A percentile compares a stretch with the other conserved stretches of the same genome.
These are phyloP conservation scores for Clepsis dumicolana DNA, from an alignment of 2,888 invertebrate species.

Conservation along the genomic window DNA sequence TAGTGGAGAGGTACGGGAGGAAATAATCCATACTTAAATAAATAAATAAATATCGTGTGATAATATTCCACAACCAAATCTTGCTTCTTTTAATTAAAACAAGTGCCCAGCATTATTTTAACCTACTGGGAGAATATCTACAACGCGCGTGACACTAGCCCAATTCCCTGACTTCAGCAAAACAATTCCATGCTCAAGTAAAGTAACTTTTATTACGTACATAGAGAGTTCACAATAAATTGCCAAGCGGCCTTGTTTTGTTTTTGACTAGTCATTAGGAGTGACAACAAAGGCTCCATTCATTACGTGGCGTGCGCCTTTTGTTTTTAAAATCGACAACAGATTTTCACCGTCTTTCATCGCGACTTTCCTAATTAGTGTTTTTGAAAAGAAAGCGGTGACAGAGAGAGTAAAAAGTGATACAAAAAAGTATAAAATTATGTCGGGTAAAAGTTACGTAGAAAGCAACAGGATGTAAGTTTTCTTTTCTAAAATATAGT, in stretches of 20 bases:
- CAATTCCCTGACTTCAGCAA: background rate
- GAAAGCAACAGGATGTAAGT: slow-evolving; percentile 1
- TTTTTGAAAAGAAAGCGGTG: slow-evolving; percentile 14
- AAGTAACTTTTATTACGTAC: slow-evolving; percentile 15
- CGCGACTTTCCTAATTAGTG: slow-evolving; percentile 33
- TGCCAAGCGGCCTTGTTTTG: slow-evolving; percentile 16
- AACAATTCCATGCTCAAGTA: background rate
- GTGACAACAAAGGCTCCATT: slow-evolving; percentile 27
- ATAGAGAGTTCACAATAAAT: slow-evolving; percentile 8
- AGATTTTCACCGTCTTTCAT: slow-evolving; percentile 37
- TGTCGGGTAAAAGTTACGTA: slow-evolving; percentile 21
- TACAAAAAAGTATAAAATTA: slow-evolving; percentile 20
- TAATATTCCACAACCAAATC: background rate
- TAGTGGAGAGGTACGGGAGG: too few species aligned
- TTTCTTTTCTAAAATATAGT: background rate
- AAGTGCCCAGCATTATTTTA: background rate
- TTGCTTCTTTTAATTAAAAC: background rate
- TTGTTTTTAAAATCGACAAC: slow-evolving; percentile 23
- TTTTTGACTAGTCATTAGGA: slow-evolving; percentile 37
- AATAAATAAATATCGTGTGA: too few species aligned
- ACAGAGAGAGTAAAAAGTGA: slow-evolving; percentile 20
- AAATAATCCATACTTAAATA: too few species aligned
- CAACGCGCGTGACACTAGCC: background rate
- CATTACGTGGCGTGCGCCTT: slow-evolving; percentile 20
- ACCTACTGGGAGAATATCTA: background rate